Percentiles rank a stretch among this genome's conserved stretches.
Conservation (phyloP, 2,113 vertebrate species). For the Orcinus orca region DNA sequence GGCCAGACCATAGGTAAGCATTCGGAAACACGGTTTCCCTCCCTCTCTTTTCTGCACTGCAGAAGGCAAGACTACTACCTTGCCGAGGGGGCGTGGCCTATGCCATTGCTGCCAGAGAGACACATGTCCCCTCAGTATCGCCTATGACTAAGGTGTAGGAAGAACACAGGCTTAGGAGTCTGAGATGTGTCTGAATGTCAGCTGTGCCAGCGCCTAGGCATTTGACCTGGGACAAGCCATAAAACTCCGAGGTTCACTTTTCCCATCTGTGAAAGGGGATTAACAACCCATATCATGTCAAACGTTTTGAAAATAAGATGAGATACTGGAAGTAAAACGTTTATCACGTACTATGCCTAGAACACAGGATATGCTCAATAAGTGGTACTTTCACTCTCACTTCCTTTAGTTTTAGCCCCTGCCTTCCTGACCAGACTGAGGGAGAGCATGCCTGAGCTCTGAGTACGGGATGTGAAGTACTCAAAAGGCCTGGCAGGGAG, state of each 20-base stretch:
- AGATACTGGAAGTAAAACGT: neutral
- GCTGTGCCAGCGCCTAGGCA: neutral
- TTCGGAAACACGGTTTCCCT: neutral
- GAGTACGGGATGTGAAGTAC: rapidly evolving
- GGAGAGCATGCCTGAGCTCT: neutral
- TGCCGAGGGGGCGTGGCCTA: neutral
- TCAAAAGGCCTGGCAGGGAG: rapidly evolving
- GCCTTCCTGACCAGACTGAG: neutral
- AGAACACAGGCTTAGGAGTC: neutral
- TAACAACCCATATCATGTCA: neutral
- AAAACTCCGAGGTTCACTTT: neutral
- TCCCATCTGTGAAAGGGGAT: neutral
- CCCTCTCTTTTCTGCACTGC: neutral
- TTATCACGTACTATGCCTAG: neutral
- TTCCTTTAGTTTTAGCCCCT: neutral
- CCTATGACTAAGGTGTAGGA: neutral
- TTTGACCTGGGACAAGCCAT: neutral
- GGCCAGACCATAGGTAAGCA: neutral
- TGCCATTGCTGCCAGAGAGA: neutral
- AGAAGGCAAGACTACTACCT: neutral
- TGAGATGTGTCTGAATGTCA: neutral
- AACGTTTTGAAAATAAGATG: neutral
- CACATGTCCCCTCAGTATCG: neutral
- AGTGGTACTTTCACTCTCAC: neutral
- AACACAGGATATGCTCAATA: neutral